A percentile compares a stretch with the other conserved stretches of the same genome.
Conservation (phyloP, 2,113 vertebrate species). For the Onychostoma macrolepis region DNA sequence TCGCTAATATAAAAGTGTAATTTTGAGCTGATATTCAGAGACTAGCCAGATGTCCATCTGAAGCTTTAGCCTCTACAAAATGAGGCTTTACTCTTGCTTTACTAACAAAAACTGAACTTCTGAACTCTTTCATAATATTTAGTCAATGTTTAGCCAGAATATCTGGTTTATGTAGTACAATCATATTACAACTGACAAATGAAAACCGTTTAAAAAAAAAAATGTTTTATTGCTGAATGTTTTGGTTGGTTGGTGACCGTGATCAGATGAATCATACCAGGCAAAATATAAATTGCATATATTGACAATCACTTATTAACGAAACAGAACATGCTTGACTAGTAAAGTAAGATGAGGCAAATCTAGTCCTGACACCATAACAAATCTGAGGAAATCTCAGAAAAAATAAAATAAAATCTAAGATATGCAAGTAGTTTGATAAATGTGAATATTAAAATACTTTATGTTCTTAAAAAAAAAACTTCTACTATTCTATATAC, state of each 20-base stretch:
- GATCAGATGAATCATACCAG: not conserved
- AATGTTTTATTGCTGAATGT: not conserved
- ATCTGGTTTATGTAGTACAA: not conserved
- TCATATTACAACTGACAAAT: not conserved
- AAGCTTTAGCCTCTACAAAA: not conserved
- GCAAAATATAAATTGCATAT: not conserved
- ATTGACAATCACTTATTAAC: not conserved
- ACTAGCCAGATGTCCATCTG: not conserved
- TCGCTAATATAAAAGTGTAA: not conserved
- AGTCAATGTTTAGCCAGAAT: slow-evolving; percentile 40
- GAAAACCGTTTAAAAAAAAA: too few species aligned
- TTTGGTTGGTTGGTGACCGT: not conserved
- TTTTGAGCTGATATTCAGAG: not conserved
- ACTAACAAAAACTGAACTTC: slow-evolving; percentile 1
- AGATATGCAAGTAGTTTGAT: not conserved
- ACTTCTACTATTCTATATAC: too few species aligned
- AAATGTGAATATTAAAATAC: not conserved
- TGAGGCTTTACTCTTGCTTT: not conserved
- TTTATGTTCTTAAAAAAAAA: too few species aligned
- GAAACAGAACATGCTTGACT: not conserved
- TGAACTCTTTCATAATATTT: slow-evolving; percentile 32
- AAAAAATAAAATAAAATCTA: too few species aligned
- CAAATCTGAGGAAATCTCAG: not conserved
- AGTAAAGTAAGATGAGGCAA: not conserved
- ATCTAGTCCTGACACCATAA: not conserved